phyloP scores from a whole-genome alignment of 2,888 invertebrate genomes.

The Noctua fimbriata region DNA sequence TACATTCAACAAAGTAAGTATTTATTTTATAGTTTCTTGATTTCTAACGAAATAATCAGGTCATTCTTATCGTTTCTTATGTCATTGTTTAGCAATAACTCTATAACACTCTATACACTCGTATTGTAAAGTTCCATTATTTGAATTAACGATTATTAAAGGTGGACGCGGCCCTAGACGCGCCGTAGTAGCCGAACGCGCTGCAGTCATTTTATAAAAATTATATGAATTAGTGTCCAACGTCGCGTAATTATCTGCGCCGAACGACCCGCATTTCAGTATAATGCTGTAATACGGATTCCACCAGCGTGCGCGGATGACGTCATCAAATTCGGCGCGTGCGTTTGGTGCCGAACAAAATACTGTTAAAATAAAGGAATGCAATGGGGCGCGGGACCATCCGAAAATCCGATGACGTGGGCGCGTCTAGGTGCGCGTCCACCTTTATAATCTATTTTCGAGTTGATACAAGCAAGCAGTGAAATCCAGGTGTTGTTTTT shows the following conservation, averaged over 20 bases:
- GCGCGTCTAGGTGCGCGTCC: neutral
- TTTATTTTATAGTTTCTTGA: slow-evolving; percentile 12
- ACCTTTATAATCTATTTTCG: neutral
- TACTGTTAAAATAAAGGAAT: no score
- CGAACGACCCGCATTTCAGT: no score
- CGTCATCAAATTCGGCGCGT: no score
- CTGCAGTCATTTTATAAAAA: no score
- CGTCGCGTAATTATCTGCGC: neutral
- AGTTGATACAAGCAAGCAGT: neutral
- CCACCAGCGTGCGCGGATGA: no score
- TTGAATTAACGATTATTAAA: neutral
- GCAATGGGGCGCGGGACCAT: no score
- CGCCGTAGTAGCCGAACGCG: no score
- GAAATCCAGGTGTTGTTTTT: neutral
- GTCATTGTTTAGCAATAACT: slow-evolving; percentile 1
- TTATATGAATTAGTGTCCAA: neutral
- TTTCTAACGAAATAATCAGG: neutral
- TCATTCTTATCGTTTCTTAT: neutral
- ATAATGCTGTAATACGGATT: no score
- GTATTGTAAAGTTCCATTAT: neutral
- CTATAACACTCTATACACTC: neutral
- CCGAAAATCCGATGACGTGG: no score
- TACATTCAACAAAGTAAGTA: slow-evolving; percentile 98
- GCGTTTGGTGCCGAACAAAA: no score
- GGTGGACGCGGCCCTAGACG: no score